Conservation (phyloP, 2,797 vertebrate species). For the Chaetophractus vellerosus region DNA sequence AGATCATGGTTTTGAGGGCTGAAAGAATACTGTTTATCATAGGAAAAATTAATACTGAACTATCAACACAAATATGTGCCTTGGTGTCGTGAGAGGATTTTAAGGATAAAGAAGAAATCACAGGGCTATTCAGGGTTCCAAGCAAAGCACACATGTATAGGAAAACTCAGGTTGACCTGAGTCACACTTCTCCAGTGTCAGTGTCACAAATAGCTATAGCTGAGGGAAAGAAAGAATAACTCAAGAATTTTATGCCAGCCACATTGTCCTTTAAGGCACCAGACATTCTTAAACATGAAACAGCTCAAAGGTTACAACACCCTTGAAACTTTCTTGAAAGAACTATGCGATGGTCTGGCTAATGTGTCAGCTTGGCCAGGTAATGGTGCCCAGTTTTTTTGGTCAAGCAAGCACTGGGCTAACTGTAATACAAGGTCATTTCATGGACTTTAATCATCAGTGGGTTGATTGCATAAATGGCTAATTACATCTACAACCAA, state of each 20-base stretch:
- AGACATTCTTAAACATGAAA: neutral
- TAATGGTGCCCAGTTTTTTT: no score
- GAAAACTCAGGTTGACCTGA: neutral
- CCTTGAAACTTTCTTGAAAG: neutral
- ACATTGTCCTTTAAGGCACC: neutral
- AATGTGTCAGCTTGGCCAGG: no score
- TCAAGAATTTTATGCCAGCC: neutral
- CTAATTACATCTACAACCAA: no score
- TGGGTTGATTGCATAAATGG: no score
- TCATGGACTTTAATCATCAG: no score
- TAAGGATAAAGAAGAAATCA: neutral
- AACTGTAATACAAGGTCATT: no score
- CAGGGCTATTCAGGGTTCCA: neutral
- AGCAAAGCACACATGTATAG: neutral
- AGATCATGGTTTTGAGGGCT: neutral
- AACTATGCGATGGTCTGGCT: neutral
- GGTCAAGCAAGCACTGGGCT: no score
- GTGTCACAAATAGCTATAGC: neutral
- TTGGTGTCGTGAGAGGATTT: neutral
- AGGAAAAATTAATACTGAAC: neutral
- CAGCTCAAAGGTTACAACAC: neutral
- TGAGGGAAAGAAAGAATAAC: neutral
- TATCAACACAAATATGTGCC: neutral
- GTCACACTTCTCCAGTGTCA: neutral
- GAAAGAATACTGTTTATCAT: neutral